Evolutionary conservation across 2,113 vertebrate genomes (phyloP).

Genomic region (Shinisaurus crocodilurus): DNA sequence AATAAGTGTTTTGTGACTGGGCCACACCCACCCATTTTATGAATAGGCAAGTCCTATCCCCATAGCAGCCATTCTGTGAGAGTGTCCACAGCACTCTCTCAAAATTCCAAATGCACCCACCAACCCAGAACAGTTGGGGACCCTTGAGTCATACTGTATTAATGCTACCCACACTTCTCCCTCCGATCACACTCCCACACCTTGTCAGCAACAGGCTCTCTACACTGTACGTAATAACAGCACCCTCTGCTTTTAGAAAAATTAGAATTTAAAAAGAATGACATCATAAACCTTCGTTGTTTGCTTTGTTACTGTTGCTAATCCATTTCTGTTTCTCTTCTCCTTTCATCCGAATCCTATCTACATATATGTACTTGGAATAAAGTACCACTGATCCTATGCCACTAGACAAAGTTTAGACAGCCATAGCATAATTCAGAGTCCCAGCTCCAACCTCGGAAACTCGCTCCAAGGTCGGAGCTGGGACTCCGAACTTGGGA

Average conservation of each 20-base stretch:
- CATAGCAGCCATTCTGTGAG: too few species aligned
- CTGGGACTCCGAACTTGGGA: too few species aligned
- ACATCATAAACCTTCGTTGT: background rate
- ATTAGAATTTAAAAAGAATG: conserved; percentile 51
- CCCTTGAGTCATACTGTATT: background rate
- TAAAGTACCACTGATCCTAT: background rate
- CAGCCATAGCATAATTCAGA: too few species aligned
- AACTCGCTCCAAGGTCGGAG: too few species aligned
- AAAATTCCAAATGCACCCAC: too few species aligned
- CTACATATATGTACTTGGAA: background rate
- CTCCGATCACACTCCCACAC: background rate
- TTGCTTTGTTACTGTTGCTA: background rate
- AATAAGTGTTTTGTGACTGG: too few species aligned
- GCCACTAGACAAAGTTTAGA: too few species aligned
- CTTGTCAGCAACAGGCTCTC: background rate
- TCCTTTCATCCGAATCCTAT: background rate
- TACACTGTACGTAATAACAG: background rate
- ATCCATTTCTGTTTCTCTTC: background rate
- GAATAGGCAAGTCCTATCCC: too few species aligned
- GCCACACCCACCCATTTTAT: too few species aligned
- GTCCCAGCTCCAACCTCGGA: too few species aligned
- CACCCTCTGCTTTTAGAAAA: conserved; percentile 24
- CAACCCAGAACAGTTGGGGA: too few species aligned
- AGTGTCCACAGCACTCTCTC: too few species aligned
- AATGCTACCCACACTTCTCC: background rate